A percentile compares a stretch with the other conserved stretches of the same genome.
Conservation (phyloP, 2,888 invertebrate species). For the Chaetogeoica ovagalla region DNA sequence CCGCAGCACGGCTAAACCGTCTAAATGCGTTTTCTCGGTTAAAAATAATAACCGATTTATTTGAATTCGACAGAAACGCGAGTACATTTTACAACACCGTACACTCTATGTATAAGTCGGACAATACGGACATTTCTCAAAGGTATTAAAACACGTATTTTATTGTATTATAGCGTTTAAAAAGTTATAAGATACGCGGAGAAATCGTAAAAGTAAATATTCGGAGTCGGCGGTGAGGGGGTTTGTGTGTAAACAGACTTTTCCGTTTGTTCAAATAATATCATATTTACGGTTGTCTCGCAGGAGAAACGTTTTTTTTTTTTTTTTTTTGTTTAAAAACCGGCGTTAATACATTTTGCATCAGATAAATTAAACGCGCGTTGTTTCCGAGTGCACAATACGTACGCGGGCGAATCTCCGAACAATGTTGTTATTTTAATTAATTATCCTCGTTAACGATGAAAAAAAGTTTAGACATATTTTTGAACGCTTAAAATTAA, state of each 20-base stretch:
- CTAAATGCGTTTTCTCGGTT: too few species aligned
- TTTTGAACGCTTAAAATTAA: conserved; percentile 23
- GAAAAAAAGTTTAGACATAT: conserved; percentile 26
- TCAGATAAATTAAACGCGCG: background rate
- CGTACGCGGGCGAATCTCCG: background rate
- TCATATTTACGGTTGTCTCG: background rate
- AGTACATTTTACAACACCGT: too few species aligned
- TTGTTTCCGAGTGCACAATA: background rate
- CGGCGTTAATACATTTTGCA: background rate
- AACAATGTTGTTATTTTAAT: conserved; percentile 15
- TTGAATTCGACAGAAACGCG: too few species aligned
- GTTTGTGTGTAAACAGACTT: background rate
- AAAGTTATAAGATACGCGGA: background rate
- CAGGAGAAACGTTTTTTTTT: too few species aligned
- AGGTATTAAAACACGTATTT: too few species aligned
- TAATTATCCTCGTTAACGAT: conserved; percentile 5
- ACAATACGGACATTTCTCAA: too few species aligned
- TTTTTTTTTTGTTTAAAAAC: background rate
- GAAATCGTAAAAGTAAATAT: background rate
- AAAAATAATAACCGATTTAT: too few species aligned
- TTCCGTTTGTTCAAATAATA: background rate
- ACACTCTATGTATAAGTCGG: too few species aligned
- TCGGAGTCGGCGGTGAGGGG: too few species aligned
- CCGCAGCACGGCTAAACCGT: too few species aligned
- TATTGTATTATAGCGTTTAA: too few species aligned